These are phyloP conservation scores for Cebuella pygmaea DNA, from an alignment of 2,797 vertebrate genomes.

Conservation along the genomic window DNA sequence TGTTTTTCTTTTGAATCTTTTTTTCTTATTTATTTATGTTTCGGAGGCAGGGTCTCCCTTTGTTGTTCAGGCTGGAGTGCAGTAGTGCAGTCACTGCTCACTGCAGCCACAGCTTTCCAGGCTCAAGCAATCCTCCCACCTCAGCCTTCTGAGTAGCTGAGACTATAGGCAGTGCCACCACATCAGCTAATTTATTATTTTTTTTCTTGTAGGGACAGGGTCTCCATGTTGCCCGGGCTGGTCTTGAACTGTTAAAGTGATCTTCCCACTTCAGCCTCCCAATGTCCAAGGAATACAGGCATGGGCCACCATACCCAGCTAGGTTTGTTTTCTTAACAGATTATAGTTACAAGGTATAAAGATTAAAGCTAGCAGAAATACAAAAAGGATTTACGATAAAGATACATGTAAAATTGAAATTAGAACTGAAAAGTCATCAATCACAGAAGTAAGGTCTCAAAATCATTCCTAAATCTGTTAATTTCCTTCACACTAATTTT, in stretches of 20 bases:
- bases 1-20: not conserved
- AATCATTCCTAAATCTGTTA: constrained; percentile 7
- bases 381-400: not conserved
- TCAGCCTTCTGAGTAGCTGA: not conserved
- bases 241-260: not conserved
- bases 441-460: not conserved
- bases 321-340: not conserved
- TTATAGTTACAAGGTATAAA: not conserved
- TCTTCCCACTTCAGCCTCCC: not conserved
- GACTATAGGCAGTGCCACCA: not conserved
- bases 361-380: not conserved
- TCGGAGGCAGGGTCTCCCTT: not conserved
- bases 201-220: not conserved
- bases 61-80: not conserved
- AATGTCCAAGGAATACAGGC: not conserved
- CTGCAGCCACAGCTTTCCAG: not conserved
- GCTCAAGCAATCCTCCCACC: not conserved
- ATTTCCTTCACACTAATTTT: constrained; percentile 21
- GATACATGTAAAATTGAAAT: not conserved
- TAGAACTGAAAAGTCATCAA: not conserved
- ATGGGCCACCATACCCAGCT: not conserved
- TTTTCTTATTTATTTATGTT: not conserved
- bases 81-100: not conserved
- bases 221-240: not conserved
- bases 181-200: not conserved